These are phyloP conservation scores for Mormoops blainvillei DNA, from an alignment of 2,113 vertebrate species.

Conservation along the genomic window DNA sequence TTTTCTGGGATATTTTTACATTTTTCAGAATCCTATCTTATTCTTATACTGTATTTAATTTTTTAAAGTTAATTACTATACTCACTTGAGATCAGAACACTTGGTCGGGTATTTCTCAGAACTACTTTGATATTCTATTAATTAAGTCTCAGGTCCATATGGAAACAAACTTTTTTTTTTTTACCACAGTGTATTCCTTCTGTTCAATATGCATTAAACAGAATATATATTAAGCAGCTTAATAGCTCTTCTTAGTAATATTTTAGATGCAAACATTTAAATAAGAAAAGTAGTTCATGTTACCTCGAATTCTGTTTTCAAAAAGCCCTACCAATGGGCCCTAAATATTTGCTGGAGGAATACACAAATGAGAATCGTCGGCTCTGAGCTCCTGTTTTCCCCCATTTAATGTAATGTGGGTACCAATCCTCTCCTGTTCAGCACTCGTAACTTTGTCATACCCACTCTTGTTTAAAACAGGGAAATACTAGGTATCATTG, in stretches of 20 bases:
- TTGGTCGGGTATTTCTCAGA: conserved; percentile 41
- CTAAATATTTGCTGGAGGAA: neutral
- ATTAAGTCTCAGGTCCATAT: conserved; percentile 35
- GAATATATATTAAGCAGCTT: neutral
- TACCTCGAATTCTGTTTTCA: conserved; percentile 13
- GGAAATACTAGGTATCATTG: neutral
- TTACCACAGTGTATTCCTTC: neutral
- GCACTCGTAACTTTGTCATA: neutral
- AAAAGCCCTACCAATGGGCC: neutral
- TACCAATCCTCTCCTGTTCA: neutral
- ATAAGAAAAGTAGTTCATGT: neutral
- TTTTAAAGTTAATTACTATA: conserved; percentile 56
- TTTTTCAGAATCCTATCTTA: conserved; percentile 38
- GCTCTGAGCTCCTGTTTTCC: neutral
- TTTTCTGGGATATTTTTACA: conserved; percentile 40
- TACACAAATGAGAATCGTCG: neutral
- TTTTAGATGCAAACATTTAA: neutral
- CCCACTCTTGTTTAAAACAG: neutral
- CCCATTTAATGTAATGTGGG: neutral
- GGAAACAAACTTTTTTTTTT: conserved; percentile 41
- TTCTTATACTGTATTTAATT: neutral
- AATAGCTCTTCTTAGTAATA: neutral
- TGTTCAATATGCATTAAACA: neutral
- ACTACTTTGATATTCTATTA: conserved; percentile 38
- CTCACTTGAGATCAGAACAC: conserved; percentile 26